Percentiles rank a stretch among this genome's conserved stretches.
phyloP scores from a whole-genome alignment of 2,888 invertebrate genomes.

The Hesperia comma region DNA sequence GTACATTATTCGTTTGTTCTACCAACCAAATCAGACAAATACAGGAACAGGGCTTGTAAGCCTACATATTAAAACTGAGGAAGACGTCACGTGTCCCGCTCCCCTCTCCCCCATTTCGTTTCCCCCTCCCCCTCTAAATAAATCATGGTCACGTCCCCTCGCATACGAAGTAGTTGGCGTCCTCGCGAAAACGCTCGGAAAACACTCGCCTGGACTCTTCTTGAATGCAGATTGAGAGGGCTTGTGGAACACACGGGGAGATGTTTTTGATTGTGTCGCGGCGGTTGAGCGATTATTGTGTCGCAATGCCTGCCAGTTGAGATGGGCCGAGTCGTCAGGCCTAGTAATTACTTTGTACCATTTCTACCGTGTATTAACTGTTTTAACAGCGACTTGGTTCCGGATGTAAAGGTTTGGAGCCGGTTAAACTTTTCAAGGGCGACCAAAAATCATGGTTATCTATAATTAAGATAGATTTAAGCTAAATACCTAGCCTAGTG shows the following conservation, averaged over 20 bases:
- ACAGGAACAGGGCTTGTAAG: neutral
- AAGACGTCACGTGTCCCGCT: constrained; percentile 38
- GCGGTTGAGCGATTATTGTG: no score
- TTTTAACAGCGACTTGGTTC: no score
- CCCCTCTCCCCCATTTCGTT: constrained; percentile 26
- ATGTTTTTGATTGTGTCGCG: neutral
- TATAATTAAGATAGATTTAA: no score
- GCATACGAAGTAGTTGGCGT: constrained; percentile 61
- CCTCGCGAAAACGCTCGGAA: constrained; percentile 68
- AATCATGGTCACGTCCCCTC: constrained; percentile 51
- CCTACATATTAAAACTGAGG: constrained; percentile 42
- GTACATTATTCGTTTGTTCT: no score
- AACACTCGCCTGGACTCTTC: constrained; percentile 65
- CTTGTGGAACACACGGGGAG: constrained; percentile 44
- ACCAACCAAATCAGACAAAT: neutral
- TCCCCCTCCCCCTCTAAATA: constrained; percentile 43
- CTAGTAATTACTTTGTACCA: no score
- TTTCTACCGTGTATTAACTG: no score
- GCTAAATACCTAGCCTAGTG: no score
- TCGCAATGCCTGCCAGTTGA: no score
- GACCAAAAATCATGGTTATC: no score
- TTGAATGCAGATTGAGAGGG: constrained; percentile 64
- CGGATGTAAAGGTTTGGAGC: no score
- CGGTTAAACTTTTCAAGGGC: no score
- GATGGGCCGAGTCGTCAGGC: no score